phyloP scores from a whole-genome alignment of 2,113 vertebrate species.

The Nothobranchius furzeri region DNA sequence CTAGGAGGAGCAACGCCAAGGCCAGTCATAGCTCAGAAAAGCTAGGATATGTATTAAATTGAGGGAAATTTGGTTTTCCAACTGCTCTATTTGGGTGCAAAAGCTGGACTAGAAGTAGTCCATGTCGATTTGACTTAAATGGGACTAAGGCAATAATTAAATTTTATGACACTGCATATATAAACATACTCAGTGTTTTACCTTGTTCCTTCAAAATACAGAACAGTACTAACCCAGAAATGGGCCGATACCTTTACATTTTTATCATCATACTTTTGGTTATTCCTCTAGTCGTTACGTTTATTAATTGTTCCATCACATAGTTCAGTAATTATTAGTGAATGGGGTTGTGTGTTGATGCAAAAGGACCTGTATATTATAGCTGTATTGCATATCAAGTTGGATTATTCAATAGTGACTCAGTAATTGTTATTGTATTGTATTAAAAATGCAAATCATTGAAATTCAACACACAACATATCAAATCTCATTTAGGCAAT shows the following conservation, averaged over 20 bases:
- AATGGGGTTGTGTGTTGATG: neutral
- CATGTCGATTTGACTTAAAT: no score
- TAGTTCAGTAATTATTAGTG: neutral
- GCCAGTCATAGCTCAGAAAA: no score
- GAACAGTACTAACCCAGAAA: neutral
- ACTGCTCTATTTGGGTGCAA: no score
- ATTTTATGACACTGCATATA: no score
- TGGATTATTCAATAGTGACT: neutral
- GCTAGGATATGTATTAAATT: no score
- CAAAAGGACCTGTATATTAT: neutral
- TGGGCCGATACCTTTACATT: neutral
- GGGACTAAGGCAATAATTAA: no score
- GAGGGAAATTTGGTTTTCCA: no score
- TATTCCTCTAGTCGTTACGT: neutral
- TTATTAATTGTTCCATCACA: no score
- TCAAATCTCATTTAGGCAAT: slow-evolving; percentile 42
- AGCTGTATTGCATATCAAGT: neutral
- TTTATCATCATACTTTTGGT: neutral
- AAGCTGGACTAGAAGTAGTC: no score
- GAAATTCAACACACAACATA: slow-evolving; percentile 30
- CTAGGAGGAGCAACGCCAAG: no score
- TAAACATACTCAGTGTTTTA: neutral
- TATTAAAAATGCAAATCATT: slow-evolving; percentile 13
- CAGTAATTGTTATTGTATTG: neutral
- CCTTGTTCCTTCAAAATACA: neutral